Percentiles rank a stretch among this genome's conserved stretches.
These are phyloP conservation scores for Drosophila auraria DNA, from an alignment of 1,140 invertebrate species.

Conservation along the genomic window DNA sequence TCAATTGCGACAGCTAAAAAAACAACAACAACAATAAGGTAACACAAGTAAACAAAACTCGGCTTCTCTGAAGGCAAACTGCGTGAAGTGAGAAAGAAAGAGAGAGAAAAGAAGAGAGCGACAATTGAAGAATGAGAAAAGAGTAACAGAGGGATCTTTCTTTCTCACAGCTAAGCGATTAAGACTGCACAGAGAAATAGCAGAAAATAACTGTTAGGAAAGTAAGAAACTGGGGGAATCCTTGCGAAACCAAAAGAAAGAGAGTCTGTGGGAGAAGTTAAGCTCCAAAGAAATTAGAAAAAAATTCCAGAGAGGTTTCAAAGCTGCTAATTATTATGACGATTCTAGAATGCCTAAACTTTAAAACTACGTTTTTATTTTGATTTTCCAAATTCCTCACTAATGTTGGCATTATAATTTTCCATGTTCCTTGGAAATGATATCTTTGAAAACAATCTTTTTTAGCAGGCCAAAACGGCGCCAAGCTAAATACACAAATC, in stretches of 20 bases:
- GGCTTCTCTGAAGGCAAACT: conserved; percentile 48
- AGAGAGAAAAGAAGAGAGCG: conserved; percentile 1
- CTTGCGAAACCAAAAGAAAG: not conserved
- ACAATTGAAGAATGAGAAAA: not conserved
- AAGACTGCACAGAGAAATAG: not conserved
- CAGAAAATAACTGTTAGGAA: not conserved
- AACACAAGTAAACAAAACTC: conserved; percentile 44
- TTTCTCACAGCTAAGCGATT: conserved; percentile 1
- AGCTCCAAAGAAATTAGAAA: no score
- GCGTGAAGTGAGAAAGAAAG: conserved; percentile 16
- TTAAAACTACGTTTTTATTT: no score
- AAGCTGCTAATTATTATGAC: no score
- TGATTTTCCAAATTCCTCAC: no score
- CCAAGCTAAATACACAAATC: conserved; percentile 37
- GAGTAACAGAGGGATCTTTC: conserved; percentile 20
- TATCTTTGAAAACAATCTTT: conserved; percentile 19
- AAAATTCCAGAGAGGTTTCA: no score
- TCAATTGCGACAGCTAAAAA: conserved; percentile 61
- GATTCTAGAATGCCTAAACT: no score
- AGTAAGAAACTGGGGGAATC: not conserved
- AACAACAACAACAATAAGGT: conserved; percentile 15
- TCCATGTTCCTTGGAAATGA: conserved; percentile 4
- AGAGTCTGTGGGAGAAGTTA: no score
- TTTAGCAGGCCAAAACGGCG: not conserved
- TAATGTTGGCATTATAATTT: not conserved